phyloP scores from a whole-genome alignment of 2,113 vertebrate species.

The Origma solitaria region DNA sequence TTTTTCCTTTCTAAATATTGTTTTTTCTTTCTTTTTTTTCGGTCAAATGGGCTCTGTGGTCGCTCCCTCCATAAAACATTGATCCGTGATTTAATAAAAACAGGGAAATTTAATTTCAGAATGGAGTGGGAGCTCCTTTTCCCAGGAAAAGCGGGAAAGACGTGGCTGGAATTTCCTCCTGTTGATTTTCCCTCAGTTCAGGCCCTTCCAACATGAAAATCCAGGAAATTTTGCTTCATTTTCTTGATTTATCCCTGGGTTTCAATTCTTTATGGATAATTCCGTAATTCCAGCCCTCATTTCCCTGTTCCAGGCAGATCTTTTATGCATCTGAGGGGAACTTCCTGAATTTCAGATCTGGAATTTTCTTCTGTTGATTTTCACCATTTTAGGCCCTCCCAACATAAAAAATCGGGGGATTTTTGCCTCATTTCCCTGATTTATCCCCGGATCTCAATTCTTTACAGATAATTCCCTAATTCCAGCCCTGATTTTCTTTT shows the following conservation, averaged over 20 bases:
- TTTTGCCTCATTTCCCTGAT: fast-evolving
- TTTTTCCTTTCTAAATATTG: fast-evolving
- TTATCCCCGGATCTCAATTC: background rate
- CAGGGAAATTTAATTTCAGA: fast-evolving
- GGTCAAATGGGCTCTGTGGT: background rate
- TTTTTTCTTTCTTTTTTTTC: background rate
- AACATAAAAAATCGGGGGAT: fast-evolving
- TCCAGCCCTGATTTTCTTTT: too few relatives aligned
- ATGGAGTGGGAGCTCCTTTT: fast-evolving
- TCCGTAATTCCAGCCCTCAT: too few relatives aligned
- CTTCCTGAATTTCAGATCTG: too few relatives aligned
- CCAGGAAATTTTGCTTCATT: fast-evolving
- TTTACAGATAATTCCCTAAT: background rate
- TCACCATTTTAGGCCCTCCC: fast-evolving
- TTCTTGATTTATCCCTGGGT: fast-evolving
- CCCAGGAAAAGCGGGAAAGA: background rate
- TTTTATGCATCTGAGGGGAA: too few relatives aligned
- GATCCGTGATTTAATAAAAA: fast-evolving
- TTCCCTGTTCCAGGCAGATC: too few relatives aligned
- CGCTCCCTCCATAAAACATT: fast-evolving
- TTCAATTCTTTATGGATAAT: background rate
- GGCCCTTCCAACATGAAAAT: fast-evolving
- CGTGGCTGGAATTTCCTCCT: background rate
- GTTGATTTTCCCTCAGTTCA: fast-evolving
- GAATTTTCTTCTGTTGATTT: too few relatives aligned